Conservation (phyloP, 2,888 invertebrate species). For the Drepana falcataria region DNA sequence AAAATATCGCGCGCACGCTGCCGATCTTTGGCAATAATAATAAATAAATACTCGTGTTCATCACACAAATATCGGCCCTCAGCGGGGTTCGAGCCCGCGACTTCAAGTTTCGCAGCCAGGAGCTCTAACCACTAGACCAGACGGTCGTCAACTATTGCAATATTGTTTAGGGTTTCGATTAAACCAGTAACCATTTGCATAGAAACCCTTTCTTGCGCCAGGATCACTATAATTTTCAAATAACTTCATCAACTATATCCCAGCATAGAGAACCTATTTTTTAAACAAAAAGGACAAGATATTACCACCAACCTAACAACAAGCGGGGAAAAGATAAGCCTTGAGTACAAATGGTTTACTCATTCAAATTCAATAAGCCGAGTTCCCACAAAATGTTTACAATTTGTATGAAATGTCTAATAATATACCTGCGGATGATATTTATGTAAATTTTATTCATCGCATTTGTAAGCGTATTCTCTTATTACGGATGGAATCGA, state of each 20-base stretch:
- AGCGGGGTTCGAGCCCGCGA: too few relatives aligned
- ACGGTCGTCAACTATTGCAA: too few relatives aligned
- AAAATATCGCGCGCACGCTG: too few relatives aligned
- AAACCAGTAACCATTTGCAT: too few relatives aligned
- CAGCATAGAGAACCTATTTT: background rate
- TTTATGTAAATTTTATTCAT: conserved; percentile 14
- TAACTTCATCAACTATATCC: background rate
- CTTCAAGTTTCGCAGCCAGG: too few relatives aligned
- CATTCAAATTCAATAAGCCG: conserved; percentile 2
- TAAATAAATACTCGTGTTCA: too few relatives aligned
- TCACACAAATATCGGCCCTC: too few relatives aligned
- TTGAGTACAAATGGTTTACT: conserved; percentile 2
- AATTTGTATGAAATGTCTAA: conserved; percentile 2
- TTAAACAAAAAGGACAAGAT: background rate
- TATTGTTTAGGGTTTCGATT: too few relatives aligned
- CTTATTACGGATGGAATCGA: conserved; percentile 11
- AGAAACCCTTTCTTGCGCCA: too few relatives aligned
- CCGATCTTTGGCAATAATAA: too few relatives aligned
- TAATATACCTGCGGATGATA: conserved; percentile 3
- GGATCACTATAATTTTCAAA: background rate
- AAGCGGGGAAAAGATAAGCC: background rate
- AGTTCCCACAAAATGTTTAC: conserved; percentile 1
- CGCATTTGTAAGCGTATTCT: conserved; percentile 10
- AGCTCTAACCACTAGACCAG: too few relatives aligned
- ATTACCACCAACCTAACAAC: background rate